Evolutionary conservation across 2,888 invertebrate species (phyloP).

Genomic region (Odiellus spinosus): DNA sequence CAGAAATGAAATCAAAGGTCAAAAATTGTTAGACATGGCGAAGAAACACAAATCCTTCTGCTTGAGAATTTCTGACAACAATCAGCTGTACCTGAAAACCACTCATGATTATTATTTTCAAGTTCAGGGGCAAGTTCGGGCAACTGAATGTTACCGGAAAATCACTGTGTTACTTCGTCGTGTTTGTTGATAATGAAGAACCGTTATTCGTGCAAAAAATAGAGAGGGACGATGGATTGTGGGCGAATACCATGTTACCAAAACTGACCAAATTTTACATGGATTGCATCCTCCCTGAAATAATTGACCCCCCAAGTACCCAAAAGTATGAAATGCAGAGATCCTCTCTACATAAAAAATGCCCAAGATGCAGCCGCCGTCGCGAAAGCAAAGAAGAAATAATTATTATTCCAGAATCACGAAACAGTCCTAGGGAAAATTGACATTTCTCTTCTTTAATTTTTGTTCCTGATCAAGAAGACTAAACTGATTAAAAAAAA

Average conservation of each 20-base stretch:
- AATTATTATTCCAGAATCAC: too few relatives aligned
- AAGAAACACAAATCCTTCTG: not conserved
- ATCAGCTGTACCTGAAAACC: not conserved
- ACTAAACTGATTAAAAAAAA: too few relatives aligned
- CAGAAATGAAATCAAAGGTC: not conserved
- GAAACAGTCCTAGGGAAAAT: too few relatives aligned
- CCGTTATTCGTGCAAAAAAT: not conserved
- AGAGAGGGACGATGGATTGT: not conserved
- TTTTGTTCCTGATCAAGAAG: too few relatives aligned
- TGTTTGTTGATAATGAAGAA: too few relatives aligned
- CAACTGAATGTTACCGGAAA: not conserved
- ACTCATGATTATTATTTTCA: not conserved
- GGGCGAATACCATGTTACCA: not conserved
- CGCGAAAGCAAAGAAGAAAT: not conserved
- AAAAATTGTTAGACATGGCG: too few relatives aligned
- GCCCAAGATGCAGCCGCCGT: not conserved
- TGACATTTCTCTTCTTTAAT: too few relatives aligned
- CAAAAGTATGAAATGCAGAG: too few relatives aligned
- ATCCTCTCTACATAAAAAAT: too few relatives aligned
- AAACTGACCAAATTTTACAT: not conserved
- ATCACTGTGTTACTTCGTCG: too few relatives aligned
- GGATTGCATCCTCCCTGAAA: not conserved
- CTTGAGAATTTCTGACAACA: not conserved
- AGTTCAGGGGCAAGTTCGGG: not conserved
- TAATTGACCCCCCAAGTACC: not conserved